Conservation (phyloP, 2,797 vertebrate genomes). For the Aplochiton taeniatus region DNA sequence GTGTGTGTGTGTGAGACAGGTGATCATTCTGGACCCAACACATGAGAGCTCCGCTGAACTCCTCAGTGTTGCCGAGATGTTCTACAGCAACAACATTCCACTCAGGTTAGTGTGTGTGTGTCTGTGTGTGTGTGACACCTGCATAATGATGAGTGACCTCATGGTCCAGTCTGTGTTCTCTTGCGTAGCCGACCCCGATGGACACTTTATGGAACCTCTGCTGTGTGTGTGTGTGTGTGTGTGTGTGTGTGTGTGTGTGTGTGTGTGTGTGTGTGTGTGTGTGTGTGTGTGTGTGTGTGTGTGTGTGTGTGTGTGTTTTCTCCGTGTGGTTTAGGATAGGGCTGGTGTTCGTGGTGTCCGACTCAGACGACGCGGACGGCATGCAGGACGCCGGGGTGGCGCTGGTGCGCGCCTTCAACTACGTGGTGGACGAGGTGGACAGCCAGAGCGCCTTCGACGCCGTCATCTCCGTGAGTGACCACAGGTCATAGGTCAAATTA, state of each 20-base stretch:
- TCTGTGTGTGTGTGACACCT: not conserved
- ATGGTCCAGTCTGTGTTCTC: too few species aligned
- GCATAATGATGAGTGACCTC: too few species aligned
- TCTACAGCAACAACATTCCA: conserved; percentile 95
- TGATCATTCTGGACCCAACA: conserved; percentile 89
- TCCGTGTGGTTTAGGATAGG: conserved; percentile 81
- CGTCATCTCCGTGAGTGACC: conserved; percentile 87
- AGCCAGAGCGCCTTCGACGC: conserved; percentile 89
- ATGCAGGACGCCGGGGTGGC: conserved; percentile 92
- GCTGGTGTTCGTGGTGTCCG: conserved; percentile 92
- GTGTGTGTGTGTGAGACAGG: conserved; percentile 65
- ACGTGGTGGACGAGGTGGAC: conserved; percentile 89
- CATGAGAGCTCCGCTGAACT: conserved; percentile 86
- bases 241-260: not conserved
- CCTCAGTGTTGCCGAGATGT: conserved; percentile 94
- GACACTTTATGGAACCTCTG: conserved; percentile 55
- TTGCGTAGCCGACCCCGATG: too few species aligned
- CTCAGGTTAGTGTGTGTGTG: conserved; percentile 80
- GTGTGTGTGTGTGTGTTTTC: conserved; percentile 13
- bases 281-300: not conserved
- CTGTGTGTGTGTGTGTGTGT: conserved; percentile 53
- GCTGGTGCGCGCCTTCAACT: conserved; percentile 91
- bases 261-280: conserved; percentile 12
- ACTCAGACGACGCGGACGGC: conserved; percentile 87
- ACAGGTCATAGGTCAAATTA: too few species aligned